phyloP scores from a whole-genome alignment of 2,888 invertebrate species.

The Anthrax anthrax region DNA sequence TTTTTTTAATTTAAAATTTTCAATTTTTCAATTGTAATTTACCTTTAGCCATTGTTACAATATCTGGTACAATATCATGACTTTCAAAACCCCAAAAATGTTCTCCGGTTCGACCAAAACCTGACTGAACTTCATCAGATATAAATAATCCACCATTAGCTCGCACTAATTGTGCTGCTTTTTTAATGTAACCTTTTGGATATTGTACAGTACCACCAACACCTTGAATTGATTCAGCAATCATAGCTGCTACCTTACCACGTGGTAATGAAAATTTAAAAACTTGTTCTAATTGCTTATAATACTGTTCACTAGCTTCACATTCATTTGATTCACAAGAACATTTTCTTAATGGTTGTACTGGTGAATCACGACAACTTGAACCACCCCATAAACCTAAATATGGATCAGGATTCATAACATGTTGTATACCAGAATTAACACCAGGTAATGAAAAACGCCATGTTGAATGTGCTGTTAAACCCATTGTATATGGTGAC shows the following conservation, averaged over 20 bases:
- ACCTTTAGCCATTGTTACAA: conserved; percentile 91
- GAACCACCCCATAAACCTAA: conserved; percentile 82
- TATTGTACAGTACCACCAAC: conserved; percentile 89
- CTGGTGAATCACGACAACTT: conserved; percentile 73
- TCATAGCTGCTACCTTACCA: conserved; percentile 70
- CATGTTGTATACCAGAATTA: conserved; percentile 64
- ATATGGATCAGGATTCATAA: conserved; percentile 86
- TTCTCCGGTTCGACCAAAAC: conserved; percentile 88
- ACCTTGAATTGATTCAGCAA: conserved; percentile 94
- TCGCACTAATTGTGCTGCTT: conserved; percentile 62
- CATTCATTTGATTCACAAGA: conserved; percentile 48
- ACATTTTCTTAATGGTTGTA: conserved; percentile 56
- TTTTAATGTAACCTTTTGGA: conserved; percentile 72
- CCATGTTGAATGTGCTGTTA: conserved; percentile 68
- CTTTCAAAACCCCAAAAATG: conserved; percentile 93
- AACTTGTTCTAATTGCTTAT: conserved; percentile 55
- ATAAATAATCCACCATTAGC: conserved; percentile 77
- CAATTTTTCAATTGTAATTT: too few relatives aligned
- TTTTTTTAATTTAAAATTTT: neutral
- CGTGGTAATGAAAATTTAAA: conserved; percentile 65
- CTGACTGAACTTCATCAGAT: conserved; percentile 93
- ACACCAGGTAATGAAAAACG: conserved; percentile 55
- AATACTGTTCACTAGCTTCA: conserved; percentile 61
- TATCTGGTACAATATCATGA: conserved; percentile 78
- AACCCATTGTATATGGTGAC: conserved; percentile 68